Evolutionary conservation across 2,797 vertebrate genomes (phyloP), one percentile per base, ranked within the genome.

Genomic region (Chaetophractus vellerosus): DNA sequence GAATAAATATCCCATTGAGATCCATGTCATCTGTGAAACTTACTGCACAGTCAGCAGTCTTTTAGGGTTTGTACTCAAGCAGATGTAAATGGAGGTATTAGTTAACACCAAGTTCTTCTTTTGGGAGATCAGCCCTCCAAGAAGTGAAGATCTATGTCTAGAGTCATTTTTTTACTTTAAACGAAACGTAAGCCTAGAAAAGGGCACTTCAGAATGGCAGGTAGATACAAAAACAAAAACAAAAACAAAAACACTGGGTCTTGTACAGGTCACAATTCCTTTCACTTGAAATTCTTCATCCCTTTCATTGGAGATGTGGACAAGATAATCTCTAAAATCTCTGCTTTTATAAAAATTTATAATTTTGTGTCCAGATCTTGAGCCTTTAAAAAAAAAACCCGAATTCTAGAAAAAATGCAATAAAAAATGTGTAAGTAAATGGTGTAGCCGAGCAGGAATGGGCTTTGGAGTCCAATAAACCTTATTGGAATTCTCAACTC

Each of bases 261-360:
- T 72, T 75, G 16, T 28, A 28, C 36, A 69, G 41, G 9, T 63
- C 75, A 74, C 61, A 80, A 61, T 15, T 74, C 33, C 5, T 48
- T 76, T 38, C 3, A 5, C 0, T 28, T 88, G 26, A 86, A 84
- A 84, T 91, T 78, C 50, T 87, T 63, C 23, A 57, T 76, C 14
- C 15, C 12, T 94, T 74, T 82, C 79, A 79, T 79, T 24, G 31
- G 9, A 87, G 26, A 68, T 31, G 82, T 81, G 4, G 23, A 66
- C 31, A 89, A 75, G 21, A 63, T 64, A 86, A 83, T 50, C 38
- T 59, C 52, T 91, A 95, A 82, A 90, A 78, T 61, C 41, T 72
- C 50, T 57, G 6, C 72, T 87, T 95, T 68, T 80, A 18, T 69
- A 87, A 93, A 91, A 72, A 18, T 28, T 10, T 89, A 19, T 57